A percentile compares a stretch with the other conserved stretches of the same genome.
These are phyloP conservation scores for Macropodus opercularis DNA, from an alignment of 2,797 vertebrate genomes.

Conservation along the genomic window DNA sequence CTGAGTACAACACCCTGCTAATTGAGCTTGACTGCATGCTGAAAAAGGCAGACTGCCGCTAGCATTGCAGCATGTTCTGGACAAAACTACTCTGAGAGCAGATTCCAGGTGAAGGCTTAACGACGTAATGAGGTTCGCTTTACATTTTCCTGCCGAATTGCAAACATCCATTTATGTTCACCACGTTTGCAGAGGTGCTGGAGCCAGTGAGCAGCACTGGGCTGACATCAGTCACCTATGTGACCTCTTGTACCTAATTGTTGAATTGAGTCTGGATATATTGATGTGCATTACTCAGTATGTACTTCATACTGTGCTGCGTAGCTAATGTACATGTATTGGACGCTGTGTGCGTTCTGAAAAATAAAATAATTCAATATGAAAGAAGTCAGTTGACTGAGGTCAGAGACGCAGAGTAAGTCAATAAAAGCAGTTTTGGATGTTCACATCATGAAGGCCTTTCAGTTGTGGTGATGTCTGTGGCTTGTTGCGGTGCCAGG, in stretches of 20 bases:
- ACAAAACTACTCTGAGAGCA: constrained; percentile 30
- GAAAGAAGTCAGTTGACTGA: constrained; percentile 33
- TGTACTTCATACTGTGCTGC: constrained; percentile 7
- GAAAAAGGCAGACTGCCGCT: constrained; percentile 26
- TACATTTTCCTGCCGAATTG: too few relatives aligned
- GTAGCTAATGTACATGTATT: constrained; percentile 16
- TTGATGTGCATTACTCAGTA: not conserved
- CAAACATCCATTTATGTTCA: too few relatives aligned
- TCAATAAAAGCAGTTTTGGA: constrained; percentile 53
- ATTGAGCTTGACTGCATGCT: constrained; percentile 39
- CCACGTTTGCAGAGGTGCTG: too few relatives aligned
- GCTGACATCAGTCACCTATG: too few relatives aligned
- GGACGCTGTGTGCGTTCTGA: constrained; percentile 17
- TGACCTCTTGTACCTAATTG: too few relatives aligned
- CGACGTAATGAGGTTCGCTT: constrained; percentile 3
- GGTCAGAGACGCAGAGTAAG: constrained; percentile 28
- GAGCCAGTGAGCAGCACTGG: too few relatives aligned
- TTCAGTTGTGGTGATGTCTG: constrained; percentile 56
- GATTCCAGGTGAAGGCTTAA: constrained; percentile 23
- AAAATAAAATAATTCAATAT: constrained; percentile 38
- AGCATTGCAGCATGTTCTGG: constrained; percentile 13
- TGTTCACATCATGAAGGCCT: constrained; percentile 40
- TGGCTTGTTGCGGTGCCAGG: constrained; percentile 47
- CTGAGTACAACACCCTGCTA: constrained; percentile 52
- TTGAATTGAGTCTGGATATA: constrained; percentile 12